Conservation (phyloP, 2,888 invertebrate species). For the Drosophila phalerata region DNA sequence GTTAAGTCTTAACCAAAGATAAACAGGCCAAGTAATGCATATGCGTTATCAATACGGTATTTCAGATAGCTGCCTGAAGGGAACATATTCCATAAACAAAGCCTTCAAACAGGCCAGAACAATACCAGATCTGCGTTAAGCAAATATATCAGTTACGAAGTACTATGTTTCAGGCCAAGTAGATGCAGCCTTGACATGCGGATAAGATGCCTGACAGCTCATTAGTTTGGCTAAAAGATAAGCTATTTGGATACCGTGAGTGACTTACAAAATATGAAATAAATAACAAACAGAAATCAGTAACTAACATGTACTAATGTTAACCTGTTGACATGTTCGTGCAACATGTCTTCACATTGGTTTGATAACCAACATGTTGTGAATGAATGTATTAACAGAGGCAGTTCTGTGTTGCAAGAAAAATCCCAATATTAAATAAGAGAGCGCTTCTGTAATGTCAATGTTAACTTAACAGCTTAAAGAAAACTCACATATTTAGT, state of each 20-base stretch:
- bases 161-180: not conserved
- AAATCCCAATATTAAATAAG: not conserved
- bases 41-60: not conserved
- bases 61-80: not conserved
- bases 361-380: constrained; percentile 7
- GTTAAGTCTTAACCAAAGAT: not conserved
- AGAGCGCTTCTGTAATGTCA: not conserved
- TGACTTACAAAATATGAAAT: constrained; percentile 3
- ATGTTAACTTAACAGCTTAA: not conserved
- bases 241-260: constrained; percentile 36
- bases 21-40: not conserved
- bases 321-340: constrained; percentile 24
- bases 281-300: not conserved
- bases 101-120: not conserved
- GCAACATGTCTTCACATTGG: constrained; percentile 14
- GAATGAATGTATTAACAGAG: not conserved
- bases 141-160: constrained; percentile 58
- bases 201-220: not conserved
- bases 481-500: not conserved
- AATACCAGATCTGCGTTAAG: constrained; percentile 31
- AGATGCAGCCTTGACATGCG: not conserved
- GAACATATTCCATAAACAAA: not conserved
- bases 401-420: not conserved
- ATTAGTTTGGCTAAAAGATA: constrained; percentile 8
- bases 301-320: not conserved